Evolutionary conservation across 2,888 invertebrate species (phyloP).

Genomic region (Maniola hyperantus): DNA sequence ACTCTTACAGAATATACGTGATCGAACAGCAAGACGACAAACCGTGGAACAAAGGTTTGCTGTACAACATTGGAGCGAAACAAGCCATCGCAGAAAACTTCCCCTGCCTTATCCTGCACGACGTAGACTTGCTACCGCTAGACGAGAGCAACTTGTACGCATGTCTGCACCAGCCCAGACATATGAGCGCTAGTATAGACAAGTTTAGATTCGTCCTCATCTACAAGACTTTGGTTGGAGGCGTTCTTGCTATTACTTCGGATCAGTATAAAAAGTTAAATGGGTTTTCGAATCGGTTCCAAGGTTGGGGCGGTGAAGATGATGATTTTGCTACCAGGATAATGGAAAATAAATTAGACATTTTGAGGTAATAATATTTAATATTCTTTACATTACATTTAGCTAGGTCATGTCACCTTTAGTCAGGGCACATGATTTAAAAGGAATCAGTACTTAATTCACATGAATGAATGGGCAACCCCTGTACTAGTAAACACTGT

Average conservation of each 20-base stretch:
- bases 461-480: too few relatives aligned
- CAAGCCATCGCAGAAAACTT: slow-evolving; percentile 87
- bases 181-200: slow-evolving; percentile 94
- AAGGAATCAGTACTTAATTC: too few relatives aligned
- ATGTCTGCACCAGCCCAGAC: slow-evolving; percentile 90
- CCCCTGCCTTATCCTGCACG: slow-evolving; percentile 94
- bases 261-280: slow-evolving; percentile 61
- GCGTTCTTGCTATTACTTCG: slow-evolving; percentile 63
- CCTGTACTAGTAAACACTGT: too few relatives aligned
- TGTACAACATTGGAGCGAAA: slow-evolving; percentile 93
- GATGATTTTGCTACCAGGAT: slow-evolving; percentile 67
- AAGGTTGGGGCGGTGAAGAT: slow-evolving; percentile 77
- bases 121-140: slow-evolving; percentile 93
- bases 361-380: slow-evolving; percentile 59
- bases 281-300: slow-evolving; percentile 70
- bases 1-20: slow-evolving; percentile 85
- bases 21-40: slow-evolving; percentile 90
- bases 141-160: slow-evolving; percentile 92
- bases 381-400: too few relatives aligned
- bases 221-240: slow-evolving; percentile 61
- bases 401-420: neutral
- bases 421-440: too few relatives aligned
- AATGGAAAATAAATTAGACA: slow-evolving; percentile 46
- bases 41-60: slow-evolving; percentile 93
- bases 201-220: slow-evolving; percentile 79